phyloP scores from a whole-genome alignment of 2,888 invertebrate species.

The Archaeoteleia sp. region DNA sequence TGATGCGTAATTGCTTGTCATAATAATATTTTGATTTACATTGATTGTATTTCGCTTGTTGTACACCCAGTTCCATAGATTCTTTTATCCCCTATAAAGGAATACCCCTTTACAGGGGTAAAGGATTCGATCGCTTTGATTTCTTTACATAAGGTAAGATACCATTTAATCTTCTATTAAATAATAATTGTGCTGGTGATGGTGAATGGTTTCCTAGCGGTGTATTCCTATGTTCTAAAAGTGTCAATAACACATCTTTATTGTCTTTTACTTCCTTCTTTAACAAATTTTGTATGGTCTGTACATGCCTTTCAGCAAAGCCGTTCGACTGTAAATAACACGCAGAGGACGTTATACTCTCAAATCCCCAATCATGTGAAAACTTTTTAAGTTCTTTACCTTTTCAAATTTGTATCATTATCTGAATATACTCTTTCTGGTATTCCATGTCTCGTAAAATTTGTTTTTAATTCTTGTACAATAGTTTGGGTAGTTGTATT shows the following conservation, averaged over 20 bases:
- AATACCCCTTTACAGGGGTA: too few species aligned
- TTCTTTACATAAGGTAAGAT: too few species aligned
- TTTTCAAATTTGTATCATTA: conserved; percentile 54
- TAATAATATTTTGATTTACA: too few species aligned
- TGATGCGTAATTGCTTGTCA: too few species aligned
- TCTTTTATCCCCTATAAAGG: too few species aligned
- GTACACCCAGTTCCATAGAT: too few species aligned
- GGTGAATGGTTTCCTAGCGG: conserved; percentile 35
- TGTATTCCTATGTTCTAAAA: conserved; percentile 53
- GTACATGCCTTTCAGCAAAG: conserved; percentile 41
- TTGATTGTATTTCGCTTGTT: too few species aligned
- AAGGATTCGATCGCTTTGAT: too few species aligned
- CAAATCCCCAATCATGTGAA: conserved; percentile 31
- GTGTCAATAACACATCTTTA: conserved; percentile 38
- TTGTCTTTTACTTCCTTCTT: conserved; percentile 43
- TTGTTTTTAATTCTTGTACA: conserved; percentile 49
- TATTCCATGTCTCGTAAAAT: conserved; percentile 53
- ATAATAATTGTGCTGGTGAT: conserved; percentile 53
- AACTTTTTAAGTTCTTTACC: conserved; percentile 23
- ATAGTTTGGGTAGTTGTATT: conserved; percentile 45
- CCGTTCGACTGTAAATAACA: conserved; percentile 28
- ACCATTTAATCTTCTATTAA: conserved; percentile 40
- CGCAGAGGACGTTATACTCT: conserved; percentile 19
- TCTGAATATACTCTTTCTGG: conserved; percentile 50
- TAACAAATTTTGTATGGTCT: conserved; percentile 49